phyloP scores from a whole-genome alignment of 2,888 invertebrate species.

The Hofmannophila pseudospretella region DNA sequence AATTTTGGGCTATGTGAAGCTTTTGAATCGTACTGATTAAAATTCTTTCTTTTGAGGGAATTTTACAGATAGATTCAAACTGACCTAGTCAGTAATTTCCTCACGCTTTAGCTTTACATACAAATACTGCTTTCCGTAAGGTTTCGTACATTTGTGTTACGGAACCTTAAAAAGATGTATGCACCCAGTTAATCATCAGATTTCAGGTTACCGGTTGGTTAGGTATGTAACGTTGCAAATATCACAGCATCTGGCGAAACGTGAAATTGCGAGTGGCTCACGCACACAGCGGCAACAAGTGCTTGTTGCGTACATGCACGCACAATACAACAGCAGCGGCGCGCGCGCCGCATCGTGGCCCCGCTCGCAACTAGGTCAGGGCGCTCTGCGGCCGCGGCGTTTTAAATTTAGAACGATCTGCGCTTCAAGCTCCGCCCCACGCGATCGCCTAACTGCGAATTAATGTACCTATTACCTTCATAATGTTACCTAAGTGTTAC shows the following conservation, averaged over 20 bases:
- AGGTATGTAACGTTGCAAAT: conserved; percentile 48
- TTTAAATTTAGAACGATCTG: conserved; percentile 76
- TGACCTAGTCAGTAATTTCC: too few species aligned
- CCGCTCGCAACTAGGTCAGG: conserved; percentile 76
- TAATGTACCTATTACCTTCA: conserved; percentile 42
- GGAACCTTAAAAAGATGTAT: too few species aligned
- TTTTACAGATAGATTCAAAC: too few species aligned
- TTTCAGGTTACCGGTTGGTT: conserved; percentile 33
- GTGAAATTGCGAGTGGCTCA: conserved; percentile 63
- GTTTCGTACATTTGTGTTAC: too few species aligned
- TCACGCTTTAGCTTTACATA: too few species aligned
- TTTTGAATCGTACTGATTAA: too few species aligned
- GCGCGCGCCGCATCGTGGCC: conserved; percentile 76
- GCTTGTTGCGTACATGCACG: conserved; percentile 46
- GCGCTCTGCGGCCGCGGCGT: conserved; percentile 74
- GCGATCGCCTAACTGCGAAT: conserved; percentile 58
- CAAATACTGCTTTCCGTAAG: too few species aligned
- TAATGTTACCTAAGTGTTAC: conserved; percentile 17
- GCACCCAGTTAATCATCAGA: conserved; percentile 10
- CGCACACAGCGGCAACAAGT: conserved; percentile 54
- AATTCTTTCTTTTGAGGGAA: too few species aligned
- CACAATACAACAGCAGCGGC: conserved; percentile 44
- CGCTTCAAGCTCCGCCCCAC: conserved; percentile 70
- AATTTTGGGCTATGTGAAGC: too few species aligned
- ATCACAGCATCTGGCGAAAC: conserved; percentile 71